phyloP scores from a whole-genome alignment of 2,888 invertebrate species.

The Nomada goodeniana region DNA sequence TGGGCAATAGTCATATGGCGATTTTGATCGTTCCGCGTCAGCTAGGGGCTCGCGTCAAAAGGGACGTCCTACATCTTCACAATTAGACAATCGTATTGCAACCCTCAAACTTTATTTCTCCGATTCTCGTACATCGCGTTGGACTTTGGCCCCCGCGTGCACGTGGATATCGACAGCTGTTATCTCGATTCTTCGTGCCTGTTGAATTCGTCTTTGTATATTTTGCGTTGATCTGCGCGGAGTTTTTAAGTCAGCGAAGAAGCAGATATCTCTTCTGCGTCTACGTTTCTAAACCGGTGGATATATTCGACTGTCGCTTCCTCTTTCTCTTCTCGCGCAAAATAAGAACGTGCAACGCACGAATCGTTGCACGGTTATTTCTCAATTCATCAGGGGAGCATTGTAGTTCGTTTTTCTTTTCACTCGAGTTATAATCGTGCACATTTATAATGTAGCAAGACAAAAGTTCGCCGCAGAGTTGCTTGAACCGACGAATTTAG shows the following conservation, averaged over 20 bases:
- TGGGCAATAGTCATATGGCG: conserved; percentile 65
- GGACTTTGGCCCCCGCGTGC: neutral
- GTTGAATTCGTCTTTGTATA: neutral
- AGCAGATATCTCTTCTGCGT: neutral
- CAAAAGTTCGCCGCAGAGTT: conserved; percentile 52
- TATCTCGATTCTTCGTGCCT: neutral
- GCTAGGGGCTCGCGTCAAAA: conserved; percentile 32
- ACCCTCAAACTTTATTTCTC: conserved; percentile 6
- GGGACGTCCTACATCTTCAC: conserved; percentile 53
- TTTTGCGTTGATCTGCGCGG: neutral
- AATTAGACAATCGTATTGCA: conserved; percentile 31
- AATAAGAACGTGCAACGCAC: neutral
- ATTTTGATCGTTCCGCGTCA: conserved; percentile 64
- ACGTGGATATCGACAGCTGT: neutral
- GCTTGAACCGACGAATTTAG: conserved; percentile 61
- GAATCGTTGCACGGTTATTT: neutral
- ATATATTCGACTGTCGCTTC: neutral
- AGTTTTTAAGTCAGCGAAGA: neutral
- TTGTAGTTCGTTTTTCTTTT: neutral
- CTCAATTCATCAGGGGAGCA: neutral
- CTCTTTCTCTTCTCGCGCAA: neutral
- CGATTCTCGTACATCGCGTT: neutral
- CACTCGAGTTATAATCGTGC: neutral
- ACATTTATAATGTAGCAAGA: conserved; percentile 24
- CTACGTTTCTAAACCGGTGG: neutral